phyloP scores from a whole-genome alignment of 2,797 vertebrate genomes.

The Acipenser ruthenus region DNA sequence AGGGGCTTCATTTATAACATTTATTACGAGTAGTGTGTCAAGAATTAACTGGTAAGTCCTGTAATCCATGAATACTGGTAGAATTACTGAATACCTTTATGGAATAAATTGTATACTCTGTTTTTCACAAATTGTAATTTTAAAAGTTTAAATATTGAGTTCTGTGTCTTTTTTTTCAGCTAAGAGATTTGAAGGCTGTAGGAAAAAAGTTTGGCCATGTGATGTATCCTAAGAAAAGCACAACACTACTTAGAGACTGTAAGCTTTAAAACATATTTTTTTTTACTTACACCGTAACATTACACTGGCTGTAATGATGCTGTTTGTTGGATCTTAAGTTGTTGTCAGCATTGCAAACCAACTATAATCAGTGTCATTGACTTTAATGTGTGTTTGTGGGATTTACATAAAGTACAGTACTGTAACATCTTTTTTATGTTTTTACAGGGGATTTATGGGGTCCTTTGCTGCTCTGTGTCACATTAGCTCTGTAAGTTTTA shows the following conservation, averaged over 20 bases:
- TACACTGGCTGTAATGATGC: too few species aligned
- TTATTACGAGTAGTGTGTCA: too few species aligned
- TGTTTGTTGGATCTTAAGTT: too few species aligned
- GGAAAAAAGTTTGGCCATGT: constrained; percentile 95
- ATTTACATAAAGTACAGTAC: too few species aligned
- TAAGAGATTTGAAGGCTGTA: constrained; percentile 88
- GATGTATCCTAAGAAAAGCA: constrained; percentile 88
- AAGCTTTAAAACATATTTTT: constrained; percentile 5
- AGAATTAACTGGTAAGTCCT: too few species aligned
- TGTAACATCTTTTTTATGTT: background rate
- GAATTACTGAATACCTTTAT: too few species aligned
- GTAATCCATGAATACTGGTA: too few species aligned
- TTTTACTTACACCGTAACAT: background rate
- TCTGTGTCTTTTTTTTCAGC: constrained; percentile 46
- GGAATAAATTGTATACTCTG: background rate
- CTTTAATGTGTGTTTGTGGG: constrained; percentile 8
- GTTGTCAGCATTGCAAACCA: too few species aligned
- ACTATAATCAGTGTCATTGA: too few species aligned
- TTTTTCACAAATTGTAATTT: background rate
- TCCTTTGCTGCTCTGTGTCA: constrained; percentile 87
- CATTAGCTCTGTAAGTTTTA: constrained; percentile 80
- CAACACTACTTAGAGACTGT: constrained; percentile 84
- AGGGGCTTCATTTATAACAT: too few species aligned
- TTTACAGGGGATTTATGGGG: constrained; percentile 91
- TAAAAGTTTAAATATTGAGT: background rate